A percentile compares a stretch with the other conserved stretches of the same genome.
phyloP scores from a whole-genome alignment of 2,113 vertebrate genomes.

The Morone saxatilis region DNA sequence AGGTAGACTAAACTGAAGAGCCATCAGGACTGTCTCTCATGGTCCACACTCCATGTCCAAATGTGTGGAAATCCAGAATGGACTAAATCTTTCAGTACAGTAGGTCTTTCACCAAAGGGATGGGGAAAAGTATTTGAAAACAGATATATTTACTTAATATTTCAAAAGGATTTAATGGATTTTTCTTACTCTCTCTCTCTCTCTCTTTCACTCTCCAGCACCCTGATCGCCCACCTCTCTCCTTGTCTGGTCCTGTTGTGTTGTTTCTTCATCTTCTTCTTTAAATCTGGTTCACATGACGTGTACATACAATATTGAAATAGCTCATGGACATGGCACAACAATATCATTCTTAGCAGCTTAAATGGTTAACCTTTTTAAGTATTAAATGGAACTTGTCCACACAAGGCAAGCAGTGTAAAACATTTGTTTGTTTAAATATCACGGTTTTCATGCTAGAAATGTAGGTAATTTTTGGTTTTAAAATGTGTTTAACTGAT shows the following conservation, averaged over 20 bases:
- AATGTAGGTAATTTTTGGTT: background rate
- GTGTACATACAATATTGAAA: background rate
- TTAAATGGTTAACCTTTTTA: background rate
- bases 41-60: conserved; percentile 27
- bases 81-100: conserved; percentile 76
- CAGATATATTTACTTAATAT: conserved; percentile 80
- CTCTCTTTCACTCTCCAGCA: conserved; percentile 9
- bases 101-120: conserved; percentile 42
- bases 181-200: conserved; percentile 52
- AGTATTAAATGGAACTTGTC: background rate
- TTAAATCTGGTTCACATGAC: conserved; percentile 14
- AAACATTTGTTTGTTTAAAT: no score
- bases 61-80: conserved; percentile 48
- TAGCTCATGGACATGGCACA: background rate
- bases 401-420: background rate
- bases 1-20: conserved; percentile 27
- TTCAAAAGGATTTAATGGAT: conserved; percentile 82
- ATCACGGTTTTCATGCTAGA: background rate
- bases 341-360: background rate
- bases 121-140: conserved; percentile 47
- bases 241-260: background rate
- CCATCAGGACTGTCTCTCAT: conserved; percentile 34
- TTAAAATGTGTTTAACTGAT: background rate
- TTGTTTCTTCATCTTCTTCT: conserved; percentile 8
- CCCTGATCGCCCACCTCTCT: background rate